Percentiles rank a stretch among this genome's conserved stretches.
Conservation (phyloP, 2,797 vertebrate species). For the Pseudomugil tenellus region DNA sequence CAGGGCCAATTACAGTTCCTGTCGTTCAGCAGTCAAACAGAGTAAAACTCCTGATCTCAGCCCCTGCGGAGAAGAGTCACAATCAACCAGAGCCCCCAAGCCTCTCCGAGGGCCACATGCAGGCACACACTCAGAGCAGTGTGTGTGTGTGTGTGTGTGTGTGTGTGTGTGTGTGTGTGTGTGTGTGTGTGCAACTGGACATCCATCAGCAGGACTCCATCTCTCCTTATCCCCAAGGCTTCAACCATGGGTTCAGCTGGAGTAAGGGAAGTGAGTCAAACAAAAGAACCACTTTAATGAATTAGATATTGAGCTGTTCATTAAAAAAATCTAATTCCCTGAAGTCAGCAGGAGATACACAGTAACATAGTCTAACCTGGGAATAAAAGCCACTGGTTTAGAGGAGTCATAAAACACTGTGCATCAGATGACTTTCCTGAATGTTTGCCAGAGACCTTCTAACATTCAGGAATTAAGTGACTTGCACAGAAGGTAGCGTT, state of each 20-base stretch:
- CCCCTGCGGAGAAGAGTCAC: slow-evolving; percentile 61
- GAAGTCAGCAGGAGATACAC: slow-evolving; percentile 77
- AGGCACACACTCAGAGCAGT: slow-evolving; percentile 41
- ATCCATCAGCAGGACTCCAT: slow-evolving; percentile 59
- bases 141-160: slow-evolving; percentile 16
- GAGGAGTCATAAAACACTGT: slow-evolving; percentile 72
- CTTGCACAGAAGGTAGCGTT: slow-evolving; percentile 9
- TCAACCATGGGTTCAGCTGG: slow-evolving; percentile 85
- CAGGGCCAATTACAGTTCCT: slow-evolving; percentile 75
- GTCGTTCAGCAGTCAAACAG: slow-evolving; percentile 71
- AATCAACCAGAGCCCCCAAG: slow-evolving; percentile 68
- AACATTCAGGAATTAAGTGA: slow-evolving; percentile 44
- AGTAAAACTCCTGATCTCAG: slow-evolving; percentile 70
- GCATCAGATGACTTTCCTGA: slow-evolving; percentile 73
- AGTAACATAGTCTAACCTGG: slow-evolving; percentile 65
- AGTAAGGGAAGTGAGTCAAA: slow-evolving; percentile 81
- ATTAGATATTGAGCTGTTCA: slow-evolving; percentile 87
- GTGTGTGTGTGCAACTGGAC: too few species aligned
- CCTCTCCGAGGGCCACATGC: slow-evolving; percentile 62
- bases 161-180: too few species aligned
- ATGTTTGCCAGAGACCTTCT: slow-evolving; percentile 55
- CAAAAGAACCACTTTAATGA: slow-evolving; percentile 87
- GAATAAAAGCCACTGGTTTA: slow-evolving; percentile 64
- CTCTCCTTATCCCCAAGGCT: slow-evolving; percentile 65
- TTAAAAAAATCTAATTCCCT: slow-evolving; percentile 81